Evolutionary conservation across 2,888 invertebrate species (phyloP).

Genomic region (Diaprepes abbreviatus): DNA sequence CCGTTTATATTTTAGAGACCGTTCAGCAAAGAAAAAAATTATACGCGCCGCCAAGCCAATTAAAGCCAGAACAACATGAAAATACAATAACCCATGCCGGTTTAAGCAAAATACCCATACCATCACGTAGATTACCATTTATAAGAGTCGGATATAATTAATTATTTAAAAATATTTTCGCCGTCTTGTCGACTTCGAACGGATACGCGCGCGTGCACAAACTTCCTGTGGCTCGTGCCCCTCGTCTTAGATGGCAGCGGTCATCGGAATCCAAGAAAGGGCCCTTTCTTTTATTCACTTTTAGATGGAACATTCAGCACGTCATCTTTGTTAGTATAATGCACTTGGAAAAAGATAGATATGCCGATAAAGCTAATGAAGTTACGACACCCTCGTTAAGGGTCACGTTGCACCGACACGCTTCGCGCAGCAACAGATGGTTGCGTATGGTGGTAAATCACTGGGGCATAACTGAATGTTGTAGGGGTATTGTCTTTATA

Average conservation of each 20-base stretch:
- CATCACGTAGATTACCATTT: neutral
- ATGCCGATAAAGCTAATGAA: no score
- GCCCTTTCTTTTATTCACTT: no score
- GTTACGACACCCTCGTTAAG: conserved; percentile 11
- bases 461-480: conserved; percentile 15
- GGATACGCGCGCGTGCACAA: conserved; percentile 6
- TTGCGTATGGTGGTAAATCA: conserved; percentile 35
- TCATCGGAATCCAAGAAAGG: neutral
- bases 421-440: conserved; percentile 37
- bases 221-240: conserved; percentile 14
- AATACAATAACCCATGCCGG: neutral
- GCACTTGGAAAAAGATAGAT: no score
- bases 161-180: neutral
- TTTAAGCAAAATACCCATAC: neutral
- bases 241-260: neutral
- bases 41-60: no score
- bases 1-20: no score
- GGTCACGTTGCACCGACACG: conserved; percentile 27
- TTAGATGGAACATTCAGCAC: no score
- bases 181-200: neutral
- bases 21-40: no score
- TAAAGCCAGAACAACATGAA: no score
- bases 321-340: no score
- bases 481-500: neutral
- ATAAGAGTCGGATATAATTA: neutral